phyloP scores from a whole-genome alignment of 2,888 invertebrate genomes.

The Dolichopus griseipennis region DNA sequence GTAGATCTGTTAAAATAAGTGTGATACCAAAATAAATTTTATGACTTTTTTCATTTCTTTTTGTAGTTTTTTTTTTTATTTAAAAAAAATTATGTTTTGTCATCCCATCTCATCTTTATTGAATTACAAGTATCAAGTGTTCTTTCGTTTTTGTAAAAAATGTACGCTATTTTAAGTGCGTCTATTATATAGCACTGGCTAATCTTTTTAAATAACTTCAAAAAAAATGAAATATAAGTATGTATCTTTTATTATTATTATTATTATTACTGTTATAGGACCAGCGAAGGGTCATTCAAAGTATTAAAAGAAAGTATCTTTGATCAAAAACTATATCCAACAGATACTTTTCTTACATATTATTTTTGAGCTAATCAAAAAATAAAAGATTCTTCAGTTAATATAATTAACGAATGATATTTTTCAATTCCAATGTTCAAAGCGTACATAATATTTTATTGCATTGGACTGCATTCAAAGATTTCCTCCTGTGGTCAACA shows the following conservation, averaged over 20 bases:
- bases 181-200: too few species aligned
- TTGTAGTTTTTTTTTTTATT: neutral
- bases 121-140: neutral
- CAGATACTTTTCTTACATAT: neutral
- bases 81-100: too few species aligned
- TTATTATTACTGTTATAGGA: too few species aligned
- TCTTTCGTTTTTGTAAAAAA: too few species aligned
- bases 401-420: neutral
- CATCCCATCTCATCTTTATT: neutral
- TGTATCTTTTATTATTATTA: too few species aligned
- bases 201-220: too few species aligned
- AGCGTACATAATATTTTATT: neutral
- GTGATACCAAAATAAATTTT: neutral
- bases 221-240: too few species aligned
- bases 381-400: neutral
- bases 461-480: neutral
- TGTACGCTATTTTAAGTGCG: too few species aligned
- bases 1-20: neutral
- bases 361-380: neutral
- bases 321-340: neutral
- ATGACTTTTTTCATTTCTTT: too few species aligned
- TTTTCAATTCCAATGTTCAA: neutral
- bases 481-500: conserved; percentile 1
- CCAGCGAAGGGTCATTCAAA: too few species aligned
- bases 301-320: too few species aligned